Evolutionary conservation across 2,113 vertebrate genomes (phyloP).

Genomic region (Phalacrocorax carbo): DNA sequence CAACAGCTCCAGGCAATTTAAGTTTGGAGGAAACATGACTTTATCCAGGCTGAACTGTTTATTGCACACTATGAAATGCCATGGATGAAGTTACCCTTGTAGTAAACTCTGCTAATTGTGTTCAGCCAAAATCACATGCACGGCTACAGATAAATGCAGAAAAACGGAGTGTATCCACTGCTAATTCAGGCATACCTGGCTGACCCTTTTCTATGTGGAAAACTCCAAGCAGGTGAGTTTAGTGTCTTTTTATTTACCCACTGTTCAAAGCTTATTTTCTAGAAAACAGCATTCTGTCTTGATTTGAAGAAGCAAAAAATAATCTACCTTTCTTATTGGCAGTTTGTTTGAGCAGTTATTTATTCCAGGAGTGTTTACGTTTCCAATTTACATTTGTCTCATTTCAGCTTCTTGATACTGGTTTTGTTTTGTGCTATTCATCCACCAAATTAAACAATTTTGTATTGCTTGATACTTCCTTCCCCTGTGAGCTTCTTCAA

Average conservation of each 20-base stretch:
- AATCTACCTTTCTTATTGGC: not conserved
- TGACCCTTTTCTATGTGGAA: not conserved
- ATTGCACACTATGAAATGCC: not conserved
- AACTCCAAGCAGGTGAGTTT: not conserved
- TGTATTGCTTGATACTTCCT: not conserved
- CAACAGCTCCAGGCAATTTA: not conserved
- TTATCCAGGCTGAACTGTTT: conserved; percentile 5
- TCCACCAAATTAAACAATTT: not conserved
- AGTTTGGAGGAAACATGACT: not conserved
- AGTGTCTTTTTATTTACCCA: not conserved
- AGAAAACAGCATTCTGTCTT: not conserved
- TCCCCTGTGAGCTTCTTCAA: not conserved
- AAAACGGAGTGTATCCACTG: not conserved
- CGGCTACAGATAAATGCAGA: not conserved
- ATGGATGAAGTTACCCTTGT: not conserved
- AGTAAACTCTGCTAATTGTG: conserved; percentile 34
- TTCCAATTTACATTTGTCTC: not conserved
- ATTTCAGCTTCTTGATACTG: not conserved
- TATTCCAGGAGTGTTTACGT: not conserved
- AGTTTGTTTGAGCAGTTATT: not conserved
- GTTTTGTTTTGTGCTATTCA: not conserved
- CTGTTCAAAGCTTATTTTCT: not conserved
- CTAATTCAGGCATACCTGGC: not conserved
- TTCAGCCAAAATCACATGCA: not conserved
- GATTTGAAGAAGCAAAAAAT: not conserved